Percentiles rank a stretch among this genome's conserved stretches.
phyloP scores from a whole-genome alignment of 92 coral and sea anemone species.

The Anthopleura xanthogrammica region DNA sequence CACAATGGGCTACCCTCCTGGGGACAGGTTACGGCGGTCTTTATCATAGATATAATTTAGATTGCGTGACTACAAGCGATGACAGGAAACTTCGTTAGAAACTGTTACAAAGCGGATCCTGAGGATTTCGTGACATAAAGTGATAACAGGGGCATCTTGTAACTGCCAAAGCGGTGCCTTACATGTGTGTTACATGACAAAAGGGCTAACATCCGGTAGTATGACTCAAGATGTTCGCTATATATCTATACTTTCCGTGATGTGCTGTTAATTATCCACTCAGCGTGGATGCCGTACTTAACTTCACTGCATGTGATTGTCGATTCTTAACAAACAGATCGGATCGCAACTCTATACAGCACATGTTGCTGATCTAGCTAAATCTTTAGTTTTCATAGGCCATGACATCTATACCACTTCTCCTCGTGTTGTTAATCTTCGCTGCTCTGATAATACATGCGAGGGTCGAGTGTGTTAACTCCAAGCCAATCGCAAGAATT shows the following conservation, averaged over 20 bases:
- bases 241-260: constrained; percentile 9
- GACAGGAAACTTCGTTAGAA: not conserved
- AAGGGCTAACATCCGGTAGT: constrained; percentile 28
- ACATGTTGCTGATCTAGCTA: not conserved
- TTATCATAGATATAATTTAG: no score
- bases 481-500: constrained; percentile 12
- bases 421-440: constrained; percentile 6
- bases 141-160: no score
- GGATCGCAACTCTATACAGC: not conserved
- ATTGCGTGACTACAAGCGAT: not conserved
- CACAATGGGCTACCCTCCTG: no score
- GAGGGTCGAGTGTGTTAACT: constrained; percentile 7
- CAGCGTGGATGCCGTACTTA: constrained; percentile 22
- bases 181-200: constrained; percentile 10
- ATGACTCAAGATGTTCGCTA: constrained; percentile 16
- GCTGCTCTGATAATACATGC: not conserved
- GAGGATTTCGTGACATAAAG: no score
- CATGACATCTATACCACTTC: constrained; percentile 29
- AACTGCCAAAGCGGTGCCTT: no score
- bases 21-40: no score
- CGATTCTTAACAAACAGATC: not conserved
- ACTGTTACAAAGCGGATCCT: not conserved
- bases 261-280: constrained; percentile 22
- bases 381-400: constrained; percentile 8
- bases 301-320: constrained; percentile 2